phyloP scores from a whole-genome alignment of 1,140 invertebrate species.

The Piezodorus guildinii region DNA sequence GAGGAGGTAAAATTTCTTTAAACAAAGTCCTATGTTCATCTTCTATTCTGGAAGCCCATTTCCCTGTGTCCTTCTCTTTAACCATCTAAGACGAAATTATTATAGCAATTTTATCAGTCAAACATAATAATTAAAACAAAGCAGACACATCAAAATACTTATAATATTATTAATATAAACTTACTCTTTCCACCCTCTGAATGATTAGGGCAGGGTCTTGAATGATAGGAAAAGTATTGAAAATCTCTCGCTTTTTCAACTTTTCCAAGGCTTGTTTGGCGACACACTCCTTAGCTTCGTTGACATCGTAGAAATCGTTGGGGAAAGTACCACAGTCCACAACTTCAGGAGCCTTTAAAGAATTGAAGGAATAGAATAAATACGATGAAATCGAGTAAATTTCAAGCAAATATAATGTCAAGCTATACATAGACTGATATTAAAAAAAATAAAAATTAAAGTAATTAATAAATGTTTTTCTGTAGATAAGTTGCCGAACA shows the following conservation, averaged over 20 bases:
- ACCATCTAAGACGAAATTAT: constrained; percentile 26
- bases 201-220: background rate
- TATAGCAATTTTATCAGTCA: background rate
- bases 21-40: background rate
- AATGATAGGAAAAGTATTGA: background rate
- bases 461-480: no score
- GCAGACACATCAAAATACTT: background rate
- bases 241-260: background rate
- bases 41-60: constrained; percentile 13
- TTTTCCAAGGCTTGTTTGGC: constrained; percentile 2
- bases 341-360: background rate
- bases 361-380: background rate
- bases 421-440: no score
- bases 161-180: background rate
- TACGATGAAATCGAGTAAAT: no score
- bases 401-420: no score
- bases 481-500: no score
- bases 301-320: background rate
- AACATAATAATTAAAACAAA: background rate
- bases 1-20: constrained; percentile 6
- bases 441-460: no score
- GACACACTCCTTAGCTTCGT: background rate
- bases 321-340: background rate
- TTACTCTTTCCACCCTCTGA: background rate
- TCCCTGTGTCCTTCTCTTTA: constrained; percentile 10